phyloP scores from a whole-genome alignment of 1,140 invertebrate genomes.

The Halictus rubicundus region DNA sequence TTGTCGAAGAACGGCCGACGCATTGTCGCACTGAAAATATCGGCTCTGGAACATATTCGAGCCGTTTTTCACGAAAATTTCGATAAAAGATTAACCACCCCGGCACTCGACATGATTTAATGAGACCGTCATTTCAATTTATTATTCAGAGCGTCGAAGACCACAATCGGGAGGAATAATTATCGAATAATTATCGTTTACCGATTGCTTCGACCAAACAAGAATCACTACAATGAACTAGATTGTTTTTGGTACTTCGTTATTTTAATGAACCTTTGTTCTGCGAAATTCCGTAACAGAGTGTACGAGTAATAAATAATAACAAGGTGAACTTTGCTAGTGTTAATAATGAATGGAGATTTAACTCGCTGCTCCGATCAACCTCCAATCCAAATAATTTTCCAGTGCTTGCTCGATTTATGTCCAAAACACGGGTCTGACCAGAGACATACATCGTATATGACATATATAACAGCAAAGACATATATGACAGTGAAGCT shows the following conservation, averaged over 20 bases:
- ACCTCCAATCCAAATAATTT: no score
- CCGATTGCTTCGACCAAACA: background rate
- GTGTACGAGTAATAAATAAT: no score
- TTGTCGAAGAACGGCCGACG: slow-evolving; percentile 1
- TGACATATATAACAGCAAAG: no score
- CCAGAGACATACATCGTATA: no score
- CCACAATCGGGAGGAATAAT: background rate
- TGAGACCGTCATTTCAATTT: background rate
- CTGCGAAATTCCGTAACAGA: no score
- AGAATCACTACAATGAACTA: background rate
- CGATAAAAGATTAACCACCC: background rate
- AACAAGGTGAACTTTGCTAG: no score
- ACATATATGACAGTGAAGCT: no score
- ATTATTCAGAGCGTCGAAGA: background rate
- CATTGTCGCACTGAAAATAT: slow-evolving; percentile 7
- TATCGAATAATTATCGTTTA: background rate
- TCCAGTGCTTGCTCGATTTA: no score
- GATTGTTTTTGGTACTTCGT: background rate
- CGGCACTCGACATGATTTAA: background rate
- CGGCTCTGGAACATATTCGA: background rate
- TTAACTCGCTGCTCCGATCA: no score
- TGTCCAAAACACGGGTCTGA: no score
- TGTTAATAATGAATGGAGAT: no score
- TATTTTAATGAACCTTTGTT: no score
- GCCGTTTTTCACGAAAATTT: background rate